These are phyloP conservation scores for Diachasma alloeum DNA, from an alignment of 1,140 invertebrate genomes.

Conservation along the genomic window DNA sequence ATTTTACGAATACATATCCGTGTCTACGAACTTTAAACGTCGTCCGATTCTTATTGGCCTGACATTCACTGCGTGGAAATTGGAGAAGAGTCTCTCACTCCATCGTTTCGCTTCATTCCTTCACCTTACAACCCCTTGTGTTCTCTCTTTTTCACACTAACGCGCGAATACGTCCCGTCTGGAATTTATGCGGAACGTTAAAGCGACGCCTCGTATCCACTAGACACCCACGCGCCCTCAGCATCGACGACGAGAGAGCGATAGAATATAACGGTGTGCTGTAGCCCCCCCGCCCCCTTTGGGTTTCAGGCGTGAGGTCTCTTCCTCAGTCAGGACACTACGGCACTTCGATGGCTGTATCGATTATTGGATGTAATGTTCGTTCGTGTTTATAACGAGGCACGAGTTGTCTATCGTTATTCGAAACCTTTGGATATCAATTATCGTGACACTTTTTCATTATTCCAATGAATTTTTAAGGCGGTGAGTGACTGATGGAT, in stretches of 20 bases:
- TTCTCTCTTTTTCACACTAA: constrained; percentile 3
- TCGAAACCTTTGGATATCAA: neutral
- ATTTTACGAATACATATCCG: constrained; percentile 12
- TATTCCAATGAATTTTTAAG: neutral
- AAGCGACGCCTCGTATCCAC: constrained; percentile 50
- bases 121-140: constrained; percentile 2
- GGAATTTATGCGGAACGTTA: constrained; percentile 57
- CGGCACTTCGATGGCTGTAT: constrained; percentile 12
- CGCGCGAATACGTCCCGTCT: constrained; percentile 18
- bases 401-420: constrained; percentile 1
- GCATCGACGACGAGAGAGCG: constrained; percentile 27
- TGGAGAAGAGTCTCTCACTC: constrained; percentile 43
- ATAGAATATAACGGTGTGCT: constrained; percentile 38
- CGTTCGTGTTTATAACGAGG: constrained; percentile 16
- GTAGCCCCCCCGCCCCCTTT: neutral
- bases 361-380: constrained; percentile 29
- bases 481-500: neutral
- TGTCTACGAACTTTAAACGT: constrained; percentile 39
- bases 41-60: constrained; percentile 46
- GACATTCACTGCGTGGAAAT: constrained; percentile 56
- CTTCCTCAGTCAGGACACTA: neutral
- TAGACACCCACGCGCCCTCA: constrained; percentile 47
- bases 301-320: neutral
- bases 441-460: neutral
- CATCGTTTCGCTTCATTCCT: constrained; percentile 12